Percentiles rank a stretch among this genome's conserved stretches.
These are phyloP conservation scores for Delichon dasypus DNA, from an alignment of 2,797 vertebrate species.

Conservation along the genomic window DNA sequence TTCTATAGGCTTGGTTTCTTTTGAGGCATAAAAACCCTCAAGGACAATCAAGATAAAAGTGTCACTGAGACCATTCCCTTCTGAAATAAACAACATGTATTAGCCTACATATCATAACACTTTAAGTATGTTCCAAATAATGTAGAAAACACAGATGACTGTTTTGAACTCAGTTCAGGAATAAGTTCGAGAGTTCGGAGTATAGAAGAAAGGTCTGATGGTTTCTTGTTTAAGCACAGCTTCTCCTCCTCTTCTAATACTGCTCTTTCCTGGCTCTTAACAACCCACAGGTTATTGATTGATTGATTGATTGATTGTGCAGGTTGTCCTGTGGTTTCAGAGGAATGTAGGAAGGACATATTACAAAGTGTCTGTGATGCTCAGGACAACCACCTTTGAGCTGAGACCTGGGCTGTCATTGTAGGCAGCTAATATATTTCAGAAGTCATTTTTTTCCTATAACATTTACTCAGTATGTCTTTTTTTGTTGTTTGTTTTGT, in stretches of 20 bases:
- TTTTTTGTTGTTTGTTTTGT: too few relatives aligned
- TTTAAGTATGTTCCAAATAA: neutral
- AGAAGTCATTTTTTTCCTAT: neutral
- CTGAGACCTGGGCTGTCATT: neutral
- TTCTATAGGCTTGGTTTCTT: neutral
- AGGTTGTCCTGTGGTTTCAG: conserved; percentile 15
- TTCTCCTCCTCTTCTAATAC: neutral
- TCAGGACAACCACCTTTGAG: conserved; percentile 26
- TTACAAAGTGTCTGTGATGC: neutral
- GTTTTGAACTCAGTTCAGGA: neutral
- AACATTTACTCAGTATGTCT: neutral
- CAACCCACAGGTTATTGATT: neutral
- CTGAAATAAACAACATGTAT: neutral
- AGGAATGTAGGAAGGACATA: conserved; percentile 2
- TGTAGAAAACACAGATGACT: neutral
- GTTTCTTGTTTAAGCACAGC: neutral
- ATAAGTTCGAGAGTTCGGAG: neutral
- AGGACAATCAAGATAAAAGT: neutral
- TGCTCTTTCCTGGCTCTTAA: neutral
- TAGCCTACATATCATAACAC: neutral
- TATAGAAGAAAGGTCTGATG: neutral
- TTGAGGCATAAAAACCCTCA: neutral
- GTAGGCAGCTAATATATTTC: conserved; percentile 7
- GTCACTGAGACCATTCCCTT: neutral
- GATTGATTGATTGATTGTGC: neutral